phyloP scores from a whole-genome alignment of 2,113 vertebrate genomes.

The Pitta sordida region DNA sequence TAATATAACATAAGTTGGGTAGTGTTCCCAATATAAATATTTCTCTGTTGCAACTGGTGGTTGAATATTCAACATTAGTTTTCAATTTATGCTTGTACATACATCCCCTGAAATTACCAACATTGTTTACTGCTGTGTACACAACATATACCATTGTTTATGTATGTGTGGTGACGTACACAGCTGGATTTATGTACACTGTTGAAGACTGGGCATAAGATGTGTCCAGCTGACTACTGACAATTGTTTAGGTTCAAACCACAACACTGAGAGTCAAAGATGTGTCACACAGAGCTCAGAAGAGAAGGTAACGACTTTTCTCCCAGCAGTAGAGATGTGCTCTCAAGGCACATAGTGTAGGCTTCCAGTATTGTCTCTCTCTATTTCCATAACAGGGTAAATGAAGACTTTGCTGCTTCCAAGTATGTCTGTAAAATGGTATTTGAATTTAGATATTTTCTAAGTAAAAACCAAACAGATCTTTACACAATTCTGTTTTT shows the following conservation, averaged over 20 bases:
- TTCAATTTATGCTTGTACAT: neutral
- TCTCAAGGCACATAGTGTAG: neutral
- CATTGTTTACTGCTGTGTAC: neutral
- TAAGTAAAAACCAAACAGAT: neutral
- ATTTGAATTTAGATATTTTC: neutral
- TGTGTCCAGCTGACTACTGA: neutral
- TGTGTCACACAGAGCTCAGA: rapidly evolving
- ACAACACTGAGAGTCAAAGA: neutral
- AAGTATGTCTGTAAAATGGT: neutral
- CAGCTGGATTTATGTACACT: rapidly evolving
- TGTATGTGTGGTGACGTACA: rapidly evolving
- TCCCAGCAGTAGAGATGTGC: neutral
- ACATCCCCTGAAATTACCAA: neutral
- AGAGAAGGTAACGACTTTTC: neutral
- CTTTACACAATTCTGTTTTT: neutral
- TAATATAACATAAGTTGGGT: neutral
- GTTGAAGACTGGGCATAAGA: neutral
- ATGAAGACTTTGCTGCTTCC: neutral
- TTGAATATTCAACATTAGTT: neutral
- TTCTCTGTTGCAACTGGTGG: neutral
- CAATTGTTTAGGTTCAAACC: neutral
- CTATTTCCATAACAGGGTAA: neutral
- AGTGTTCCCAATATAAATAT: neutral
- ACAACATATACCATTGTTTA: rapidly evolving
- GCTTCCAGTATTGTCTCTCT: neutral